These are phyloP conservation scores for Chaunax sp. DNA, from an alignment of 2,797 vertebrate genomes.

Conservation along the genomic window DNA sequence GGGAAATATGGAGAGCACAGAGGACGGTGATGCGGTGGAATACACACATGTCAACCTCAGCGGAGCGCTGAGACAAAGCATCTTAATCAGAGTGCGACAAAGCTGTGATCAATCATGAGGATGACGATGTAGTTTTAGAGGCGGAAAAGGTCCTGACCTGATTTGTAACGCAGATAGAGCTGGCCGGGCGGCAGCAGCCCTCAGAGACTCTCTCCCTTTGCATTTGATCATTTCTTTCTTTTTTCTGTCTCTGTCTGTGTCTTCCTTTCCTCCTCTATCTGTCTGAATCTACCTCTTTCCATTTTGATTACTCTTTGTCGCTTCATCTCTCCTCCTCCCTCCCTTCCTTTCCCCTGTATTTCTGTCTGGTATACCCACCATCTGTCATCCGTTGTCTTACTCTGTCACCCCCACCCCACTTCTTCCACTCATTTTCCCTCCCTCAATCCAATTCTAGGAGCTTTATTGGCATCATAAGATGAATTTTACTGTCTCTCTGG, in stretches of 20 bases:
- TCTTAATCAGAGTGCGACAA: conserved; percentile 72
- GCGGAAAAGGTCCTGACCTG: conserved; percentile 65
- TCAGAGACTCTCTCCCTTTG: conserved; percentile 43
- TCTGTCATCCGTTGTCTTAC: conserved; percentile 73
- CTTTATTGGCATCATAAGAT: conserved; percentile 79
- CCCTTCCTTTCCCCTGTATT: conserved; percentile 60
- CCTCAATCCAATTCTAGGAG: conserved; percentile 70
- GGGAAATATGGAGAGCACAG: neutral
- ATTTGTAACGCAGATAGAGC: conserved; percentile 69
- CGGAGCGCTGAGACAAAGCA: conserved; percentile 62
- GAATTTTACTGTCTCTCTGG: conserved; percentile 61
- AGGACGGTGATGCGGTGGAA: conserved; percentile 42
- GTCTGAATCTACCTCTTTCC: conserved; percentile 52
- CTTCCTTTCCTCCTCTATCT: conserved; percentile 18
- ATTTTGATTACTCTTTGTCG: conserved; percentile 64
- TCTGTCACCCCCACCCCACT: conserved; percentile 31
- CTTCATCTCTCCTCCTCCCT: conserved; percentile 30
- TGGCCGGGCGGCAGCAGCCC: conserved; percentile 27
- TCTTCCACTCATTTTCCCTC: conserved; percentile 65
- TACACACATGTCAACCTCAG: conserved; percentile 62
- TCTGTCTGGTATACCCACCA: conserved; percentile 70
- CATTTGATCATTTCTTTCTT: neutral
- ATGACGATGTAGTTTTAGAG: conserved; percentile 48
- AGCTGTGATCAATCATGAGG: conserved; percentile 66
- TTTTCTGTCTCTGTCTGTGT: conserved; percentile 2